These are phyloP conservation scores for Pyxicephalus adspersus DNA, from an alignment of 2,113 vertebrate species.

Conservation along the genomic window DNA sequence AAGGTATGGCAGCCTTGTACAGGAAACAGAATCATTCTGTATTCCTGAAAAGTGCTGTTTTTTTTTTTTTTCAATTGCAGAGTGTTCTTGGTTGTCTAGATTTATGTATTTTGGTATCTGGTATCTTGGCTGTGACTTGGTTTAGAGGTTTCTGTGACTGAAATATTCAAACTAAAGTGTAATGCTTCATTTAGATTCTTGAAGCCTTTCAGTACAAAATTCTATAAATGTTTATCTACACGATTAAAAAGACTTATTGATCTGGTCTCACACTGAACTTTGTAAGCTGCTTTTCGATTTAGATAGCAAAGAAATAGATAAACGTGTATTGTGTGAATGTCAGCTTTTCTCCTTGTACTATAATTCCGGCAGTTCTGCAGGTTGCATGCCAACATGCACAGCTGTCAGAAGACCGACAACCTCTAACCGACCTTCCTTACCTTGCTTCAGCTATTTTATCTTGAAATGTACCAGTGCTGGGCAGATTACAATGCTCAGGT, in stretches of 20 bases:
- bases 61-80: too few relatives aligned
- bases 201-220: too few relatives aligned
- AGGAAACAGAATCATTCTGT: too few relatives aligned
- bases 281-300: neutral
- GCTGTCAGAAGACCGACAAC: conserved; percentile 6
- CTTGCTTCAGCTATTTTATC: neutral
- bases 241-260: conserved; percentile 2
- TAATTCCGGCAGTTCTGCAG: neutral
- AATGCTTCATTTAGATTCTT: too few relatives aligned
- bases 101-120: too few relatives aligned
- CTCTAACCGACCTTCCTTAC: conserved; percentile 35
- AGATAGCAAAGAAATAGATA: neutral
- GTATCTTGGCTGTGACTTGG: too few relatives aligned
- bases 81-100: too few relatives aligned
- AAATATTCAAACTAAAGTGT: too few relatives aligned
- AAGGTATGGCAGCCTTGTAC: too few relatives aligned
- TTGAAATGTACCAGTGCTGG: neutral
- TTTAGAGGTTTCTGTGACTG: too few relatives aligned
- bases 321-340: conserved; percentile 32
- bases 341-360: conserved; percentile 11
- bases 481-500: neutral
- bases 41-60: too few relatives aligned
- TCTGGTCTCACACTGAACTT: neutral
- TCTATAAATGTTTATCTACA: too few relatives aligned
- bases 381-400: neutral